These are phyloP conservation scores for Agrotis puta DNA, from an alignment of 2,888 invertebrate species.

Conservation along the genomic window DNA sequence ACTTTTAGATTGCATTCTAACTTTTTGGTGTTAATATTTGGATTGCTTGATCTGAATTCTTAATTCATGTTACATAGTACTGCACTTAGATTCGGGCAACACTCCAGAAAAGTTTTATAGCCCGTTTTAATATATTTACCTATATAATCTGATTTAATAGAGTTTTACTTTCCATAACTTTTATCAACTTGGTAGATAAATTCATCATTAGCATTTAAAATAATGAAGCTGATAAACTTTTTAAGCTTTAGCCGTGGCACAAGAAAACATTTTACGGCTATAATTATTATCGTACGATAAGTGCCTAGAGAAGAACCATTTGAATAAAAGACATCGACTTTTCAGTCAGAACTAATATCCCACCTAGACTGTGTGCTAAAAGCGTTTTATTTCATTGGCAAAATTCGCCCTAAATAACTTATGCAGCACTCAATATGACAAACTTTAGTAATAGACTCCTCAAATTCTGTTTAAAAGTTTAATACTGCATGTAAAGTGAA, in stretches of 20 bases:
- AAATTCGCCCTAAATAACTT: no score
- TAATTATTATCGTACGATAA: not conserved
- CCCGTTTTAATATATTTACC: not conserved
- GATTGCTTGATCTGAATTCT: slow-evolving; percentile 31
- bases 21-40: slow-evolving; percentile 22
- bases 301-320: no score
- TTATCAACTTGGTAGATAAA: not conserved
- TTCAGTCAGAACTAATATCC: no score
- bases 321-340: no score
- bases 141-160: not conserved
- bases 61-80: slow-evolving; percentile 16
- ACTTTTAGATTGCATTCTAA: slow-evolving; percentile 43
- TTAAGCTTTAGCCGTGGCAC: no score
- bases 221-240: not conserved
- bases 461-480: slow-evolving; percentile 40
- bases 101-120: not conserved
- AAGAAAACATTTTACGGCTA: not conserved
- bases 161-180: not conserved
- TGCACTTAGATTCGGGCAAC: slow-evolving; percentile 19
- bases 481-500: slow-evolving; percentile 25
- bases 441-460: slow-evolving; percentile 23
- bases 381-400: no score
- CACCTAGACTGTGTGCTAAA: no score
- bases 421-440: slow-evolving; percentile 22
- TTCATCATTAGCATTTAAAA: not conserved